These are phyloP conservation scores for Aviceda subcristata DNA, from an alignment of 2,113 vertebrate species.

Conservation along the genomic window DNA sequence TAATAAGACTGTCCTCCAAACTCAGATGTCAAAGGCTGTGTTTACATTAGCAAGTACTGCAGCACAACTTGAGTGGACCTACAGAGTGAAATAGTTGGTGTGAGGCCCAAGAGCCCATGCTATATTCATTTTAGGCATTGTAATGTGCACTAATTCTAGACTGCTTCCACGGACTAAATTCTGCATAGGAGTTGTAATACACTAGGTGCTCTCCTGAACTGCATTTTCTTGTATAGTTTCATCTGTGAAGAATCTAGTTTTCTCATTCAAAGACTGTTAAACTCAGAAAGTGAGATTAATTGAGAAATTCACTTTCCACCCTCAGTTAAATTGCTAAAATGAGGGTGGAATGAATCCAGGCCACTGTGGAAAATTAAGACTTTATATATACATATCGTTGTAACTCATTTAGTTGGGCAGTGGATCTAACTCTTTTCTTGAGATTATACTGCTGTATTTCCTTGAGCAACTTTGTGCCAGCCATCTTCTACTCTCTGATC, in stretches of 20 bases:
- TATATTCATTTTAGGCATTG: neutral
- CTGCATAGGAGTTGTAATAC: neutral
- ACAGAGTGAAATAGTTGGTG: neutral
- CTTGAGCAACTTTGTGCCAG: neutral
- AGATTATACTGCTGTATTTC: neutral
- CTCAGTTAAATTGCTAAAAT: neutral
- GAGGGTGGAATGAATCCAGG: neutral
- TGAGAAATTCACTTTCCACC: neutral
- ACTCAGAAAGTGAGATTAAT: neutral
- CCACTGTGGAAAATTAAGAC: neutral
- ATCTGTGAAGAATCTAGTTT: neutral
- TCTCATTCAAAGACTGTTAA: neutral
- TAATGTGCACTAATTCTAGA: neutral
- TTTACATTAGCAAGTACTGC: neutral
- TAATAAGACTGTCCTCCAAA: neutral
- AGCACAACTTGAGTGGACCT: neutral
- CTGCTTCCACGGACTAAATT: neutral
- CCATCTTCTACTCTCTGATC: neutral
- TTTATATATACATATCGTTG: neutral
- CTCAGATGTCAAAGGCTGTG: neutral
- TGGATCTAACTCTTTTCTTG: neutral
- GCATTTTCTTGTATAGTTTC: neutral
- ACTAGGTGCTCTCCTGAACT: neutral
- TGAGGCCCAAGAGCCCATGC: neutral
- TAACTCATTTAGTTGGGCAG: neutral